Evolutionary conservation across 2,888 invertebrate species (phyloP), one percentile per base, ranked within the genome.

Genomic region (Galerucella calmariensis): DNA sequence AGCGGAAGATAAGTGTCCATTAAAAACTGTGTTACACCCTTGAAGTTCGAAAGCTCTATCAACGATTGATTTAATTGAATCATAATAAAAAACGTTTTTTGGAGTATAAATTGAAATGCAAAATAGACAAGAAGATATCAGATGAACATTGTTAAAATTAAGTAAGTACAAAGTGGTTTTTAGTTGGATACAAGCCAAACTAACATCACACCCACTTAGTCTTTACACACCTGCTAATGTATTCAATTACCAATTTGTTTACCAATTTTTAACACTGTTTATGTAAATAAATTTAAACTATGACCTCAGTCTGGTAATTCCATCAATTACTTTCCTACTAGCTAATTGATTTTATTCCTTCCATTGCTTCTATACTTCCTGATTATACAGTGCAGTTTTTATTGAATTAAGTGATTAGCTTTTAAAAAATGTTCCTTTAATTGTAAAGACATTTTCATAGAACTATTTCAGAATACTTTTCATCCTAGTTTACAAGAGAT

Each of bases 91-190:
- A n/a, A 27, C 48, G 8, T 24, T 58, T 58, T 70, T 71, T 67
- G 20, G 58, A 20, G 53, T 70, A 77, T 75, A 67, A 76, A 69
- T 56, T 8, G 65, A 73, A 74, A 79, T 76, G 77, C 66, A 58
- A 59, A 69, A 81, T 79, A 83, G 79, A 81, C 78, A 79, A 78
- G 81, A 80, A 77, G 84, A 84, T 82, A 82, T 84, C 84, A 85
- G 85, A 86, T 86, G 86, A 85, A 75, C 82, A 81, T 81, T 81
- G 75, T 74, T 80, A 80, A 82, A 79, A 79, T 81, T 81, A 78
- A 83, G 86, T 86, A 83, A 87, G 86, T 87, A 86, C 83, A 82
- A 77, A 83, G 85, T 84, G 85, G 85, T 86, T 85, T 82, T 80
- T 76, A 76, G 68, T 81, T 86, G 86, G 86, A 84, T 80, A 73